Base-by-base conservation (phyloP, 2,888 invertebrate species). In the Trichopria drosophilae region DNA sequence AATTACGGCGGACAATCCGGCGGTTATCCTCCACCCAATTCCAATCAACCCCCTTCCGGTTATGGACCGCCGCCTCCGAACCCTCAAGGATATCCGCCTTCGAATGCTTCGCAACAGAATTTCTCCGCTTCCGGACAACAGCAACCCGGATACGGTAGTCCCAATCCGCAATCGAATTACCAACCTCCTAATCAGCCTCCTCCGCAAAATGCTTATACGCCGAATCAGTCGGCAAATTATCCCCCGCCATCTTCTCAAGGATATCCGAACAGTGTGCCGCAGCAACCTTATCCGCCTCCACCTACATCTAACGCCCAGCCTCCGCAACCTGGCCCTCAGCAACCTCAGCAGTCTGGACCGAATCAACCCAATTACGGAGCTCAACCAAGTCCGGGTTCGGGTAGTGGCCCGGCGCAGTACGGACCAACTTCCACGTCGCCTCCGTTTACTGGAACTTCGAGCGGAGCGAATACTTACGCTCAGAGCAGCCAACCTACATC, bases 21-120 rank as follows among this genome's bases (percentile, higher is more conserved):
- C 22, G 78, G 78, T 23, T 86, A 86, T 75, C 85, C 85, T 10
- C 85, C 85, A 45, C 84, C 84, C 84, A 80, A 79, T 48, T 57
- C 68, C 1, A 66, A 64, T 59, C 75, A 74, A 41, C 79, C 80
- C 52, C 84, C 85, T 65, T 81, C 83, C 22, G 73, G 72, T 31
- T 82, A 84, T 68, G 83, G 82, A 3, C 82, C 82, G 13, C 84
- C 85, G 20, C 85, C 84, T 58, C 80, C 82, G 57, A 85, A 83
- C 72, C 83, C 84, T 22, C 85, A 85, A 61, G 83, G 82, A 1
- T 86, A 86, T 68, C 81, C 82, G 49, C 84, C 86, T 7, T 75
- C 81, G 6, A 78, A 76, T 58, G 68, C 79, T 10, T 64, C 73
- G 18, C 71, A 73, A 54, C 70, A 66, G 73, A 80, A 63, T 74